phyloP scores from a whole-genome alignment of 2,888 invertebrate species.

The Notocelia uddmanniana region DNA sequence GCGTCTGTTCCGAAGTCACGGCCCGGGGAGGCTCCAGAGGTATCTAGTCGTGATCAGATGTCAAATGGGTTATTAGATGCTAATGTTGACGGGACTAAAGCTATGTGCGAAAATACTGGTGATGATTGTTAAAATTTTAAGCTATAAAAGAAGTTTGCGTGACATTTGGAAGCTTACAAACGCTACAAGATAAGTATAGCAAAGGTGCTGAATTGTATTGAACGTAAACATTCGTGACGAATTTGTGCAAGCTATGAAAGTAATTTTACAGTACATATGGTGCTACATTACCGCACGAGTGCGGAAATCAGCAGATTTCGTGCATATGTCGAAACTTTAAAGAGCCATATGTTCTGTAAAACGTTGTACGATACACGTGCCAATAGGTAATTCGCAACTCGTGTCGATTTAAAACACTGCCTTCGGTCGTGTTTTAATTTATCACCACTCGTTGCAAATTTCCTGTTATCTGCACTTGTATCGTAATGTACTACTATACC shows the following conservation, averaged over 20 bases:
- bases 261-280: no score
- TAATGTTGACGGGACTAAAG: slow-evolving; percentile 5
- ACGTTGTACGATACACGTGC: no score
- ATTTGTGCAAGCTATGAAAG: background rate
- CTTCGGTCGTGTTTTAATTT: no score
- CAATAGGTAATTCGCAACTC: no score
- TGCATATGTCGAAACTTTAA: no score
- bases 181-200: background rate
- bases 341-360: no score
- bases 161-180: slow-evolving; percentile 9
- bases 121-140: slow-evolving; percentile 7
- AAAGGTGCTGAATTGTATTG: background rate
- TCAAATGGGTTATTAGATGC: slow-evolving; percentile 47
- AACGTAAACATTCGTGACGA: background rate
- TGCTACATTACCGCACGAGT: no score
- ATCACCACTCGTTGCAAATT: no score
- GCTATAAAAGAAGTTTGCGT: slow-evolving; percentile 12
- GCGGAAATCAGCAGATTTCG: no score
- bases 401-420: no score
- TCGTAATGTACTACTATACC: no score
- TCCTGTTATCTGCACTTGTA: no score
- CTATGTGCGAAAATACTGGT: slow-evolving; percentile 1
- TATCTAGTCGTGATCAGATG: slow-evolving; percentile 61
- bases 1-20: slow-evolving; percentile 69
- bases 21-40: slow-evolving; percentile 81